Evolutionary conservation across 2,113 vertebrate species (phyloP).

Genomic region (Sialia sialis): DNA sequence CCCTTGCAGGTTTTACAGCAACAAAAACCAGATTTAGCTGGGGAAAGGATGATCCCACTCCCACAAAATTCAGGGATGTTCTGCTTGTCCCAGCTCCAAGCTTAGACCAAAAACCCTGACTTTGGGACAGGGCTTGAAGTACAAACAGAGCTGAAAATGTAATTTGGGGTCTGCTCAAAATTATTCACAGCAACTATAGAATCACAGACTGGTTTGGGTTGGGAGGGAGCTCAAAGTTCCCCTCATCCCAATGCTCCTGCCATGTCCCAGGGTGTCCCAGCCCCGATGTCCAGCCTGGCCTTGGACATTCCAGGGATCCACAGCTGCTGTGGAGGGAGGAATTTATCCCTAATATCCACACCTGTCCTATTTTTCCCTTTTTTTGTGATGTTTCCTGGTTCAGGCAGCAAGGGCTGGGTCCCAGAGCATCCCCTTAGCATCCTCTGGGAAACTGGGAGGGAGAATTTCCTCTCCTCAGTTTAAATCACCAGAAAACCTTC

Average conservation of each 20-base stretch:
- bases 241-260: rapidly evolving
- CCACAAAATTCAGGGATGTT: neutral
- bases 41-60: neutral
- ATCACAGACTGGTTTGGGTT: neutral
- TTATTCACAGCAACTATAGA: neutral
- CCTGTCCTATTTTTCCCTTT: neutral
- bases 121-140: neutral
- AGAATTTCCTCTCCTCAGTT: neutral
- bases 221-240: neutral
- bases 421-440: neutral
- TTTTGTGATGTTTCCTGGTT: rapidly evolving
- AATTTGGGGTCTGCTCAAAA: neutral
- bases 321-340: neutral
- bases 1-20: neutral
- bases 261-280: neutral
- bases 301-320: neutral
- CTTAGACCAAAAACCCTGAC: neutral
- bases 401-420: neutral
- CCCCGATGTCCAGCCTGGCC: neutral
- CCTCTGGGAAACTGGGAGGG: neutral
- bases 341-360: neutral
- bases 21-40: rapidly evolving
- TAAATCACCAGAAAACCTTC: neutral
- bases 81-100: neutral
- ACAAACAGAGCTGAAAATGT: neutral